A percentile compares a stretch with the other conserved stretches of the same genome.
Evolutionary conservation across 2,888 invertebrate species (phyloP).

Genomic region (Limenitis camilla): DNA sequence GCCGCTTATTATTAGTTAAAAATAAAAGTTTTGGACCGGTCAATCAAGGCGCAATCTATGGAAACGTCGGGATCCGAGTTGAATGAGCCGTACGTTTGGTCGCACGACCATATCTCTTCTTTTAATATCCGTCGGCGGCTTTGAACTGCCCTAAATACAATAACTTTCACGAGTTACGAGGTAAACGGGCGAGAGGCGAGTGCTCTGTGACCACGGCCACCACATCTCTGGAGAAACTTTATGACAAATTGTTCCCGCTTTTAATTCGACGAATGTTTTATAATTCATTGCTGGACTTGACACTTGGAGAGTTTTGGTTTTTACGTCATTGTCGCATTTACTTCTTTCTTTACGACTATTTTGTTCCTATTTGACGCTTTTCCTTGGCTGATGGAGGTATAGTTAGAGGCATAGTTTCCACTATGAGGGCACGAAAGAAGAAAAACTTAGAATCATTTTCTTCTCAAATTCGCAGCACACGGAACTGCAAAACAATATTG

Average conservation of each 20-base stretch:
- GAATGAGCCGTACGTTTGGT: slow-evolving; percentile 57
- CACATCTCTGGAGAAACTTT: slow-evolving; percentile 31
- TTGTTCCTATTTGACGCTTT: neutral
- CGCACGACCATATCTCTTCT: slow-evolving; percentile 62
- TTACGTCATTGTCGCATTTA: neutral
- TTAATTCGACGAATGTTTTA: slow-evolving; percentile 13
- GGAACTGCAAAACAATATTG: no score
- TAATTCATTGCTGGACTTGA: neutral
- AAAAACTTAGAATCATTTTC: no score
- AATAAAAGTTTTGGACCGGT: slow-evolving; percentile 25
- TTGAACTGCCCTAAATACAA: slow-evolving; percentile 69
- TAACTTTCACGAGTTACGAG: slow-evolving; percentile 67
- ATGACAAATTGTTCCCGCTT: slow-evolving; percentile 36
- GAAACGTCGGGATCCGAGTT: slow-evolving; percentile 38
- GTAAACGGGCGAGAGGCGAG: slow-evolving; percentile 38
- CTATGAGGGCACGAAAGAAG: no score
- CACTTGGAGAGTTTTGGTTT: neutral
- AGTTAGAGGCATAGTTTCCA: no score
- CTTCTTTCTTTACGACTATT: neutral
- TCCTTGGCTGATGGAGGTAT: no score
- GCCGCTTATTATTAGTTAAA: slow-evolving; percentile 14
- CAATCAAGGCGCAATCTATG: slow-evolving; percentile 28
- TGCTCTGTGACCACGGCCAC: slow-evolving; percentile 42
- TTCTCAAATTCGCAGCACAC: no score
- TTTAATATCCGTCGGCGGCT: slow-evolving; percentile 66